Base-by-base conservation (phyloP, 2,888 invertebrate species). In the Yponomeuta sedellus region DNA sequence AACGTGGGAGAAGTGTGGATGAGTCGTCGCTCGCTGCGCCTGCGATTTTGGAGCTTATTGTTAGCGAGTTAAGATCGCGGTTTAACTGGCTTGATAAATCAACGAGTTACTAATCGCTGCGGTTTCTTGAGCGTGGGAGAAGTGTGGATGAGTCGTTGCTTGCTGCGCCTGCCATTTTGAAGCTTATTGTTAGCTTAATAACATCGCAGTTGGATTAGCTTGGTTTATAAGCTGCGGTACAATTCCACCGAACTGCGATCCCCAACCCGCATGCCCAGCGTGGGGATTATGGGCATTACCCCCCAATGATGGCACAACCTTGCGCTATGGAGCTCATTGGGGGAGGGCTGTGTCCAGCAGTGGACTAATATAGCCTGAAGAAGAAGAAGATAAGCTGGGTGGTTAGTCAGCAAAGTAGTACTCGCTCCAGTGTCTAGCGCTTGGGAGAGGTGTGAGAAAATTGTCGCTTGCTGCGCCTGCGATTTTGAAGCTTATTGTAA, bases 321-420 rank as follows among this genome's bases (percentile, higher is more conserved):
- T n/a, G n/a, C n/a, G n/a, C n/a, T n/a, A n/a, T n/a, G n/a, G n/a
- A n/a, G n/a, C n/a, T n/a, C n/a, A n/a, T n/a, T n/a, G n/a, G n/a
- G n/a, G n/a, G n/a, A n/a, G n/a, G n/a, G n/a, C n/a, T n/a, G n/a
- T n/a, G n/a, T n/a, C n/a, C n/a, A n/a, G n/a, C n/a, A n/a, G n/a
- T n/a, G n/a, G n/a, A n/a, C n/a, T n/a, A n/a, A n/a, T n/a, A n/a
- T n/a, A n/a, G n/a, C n/a, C n/a, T n/a, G n/a, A n/a, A n/a, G n/a
- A n/a, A n/a, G n/a, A n/a, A n/a, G n/a, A n/a, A n/a, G n/a, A n/a
- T n/a, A n/a, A n/a, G n/a, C n/a, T n/a, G n/a, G 93, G 89, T 97
- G 97, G 90, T 98, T 98, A 83, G 98, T 98, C 74, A 98, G 93
- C 68, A 97, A 96, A 66, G 97, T 95, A 78, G 94, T 94, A 67